phyloP scores from a whole-genome alignment of 2,113 vertebrate species.

The Perognathus longimembris region DNA sequence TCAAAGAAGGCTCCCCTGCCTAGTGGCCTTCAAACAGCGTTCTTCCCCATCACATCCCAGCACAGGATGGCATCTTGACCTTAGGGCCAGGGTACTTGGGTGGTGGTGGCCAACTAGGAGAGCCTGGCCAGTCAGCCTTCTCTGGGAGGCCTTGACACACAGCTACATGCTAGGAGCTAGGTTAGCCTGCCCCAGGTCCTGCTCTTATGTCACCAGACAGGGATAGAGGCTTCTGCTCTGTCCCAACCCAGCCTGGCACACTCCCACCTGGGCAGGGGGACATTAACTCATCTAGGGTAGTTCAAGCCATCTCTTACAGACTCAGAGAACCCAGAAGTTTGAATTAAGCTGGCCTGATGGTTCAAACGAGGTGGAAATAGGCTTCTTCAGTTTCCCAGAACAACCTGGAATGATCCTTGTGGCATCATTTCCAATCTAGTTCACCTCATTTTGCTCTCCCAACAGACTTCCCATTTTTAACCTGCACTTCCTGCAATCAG shows the following conservation, averaged over 20 bases:
- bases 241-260: neutral
- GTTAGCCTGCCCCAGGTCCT: neutral
- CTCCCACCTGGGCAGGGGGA: neutral
- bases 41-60: neutral
- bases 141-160: neutral
- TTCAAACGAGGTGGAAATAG: neutral
- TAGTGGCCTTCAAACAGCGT: neutral
- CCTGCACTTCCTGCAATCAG: neutral
- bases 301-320: neutral
- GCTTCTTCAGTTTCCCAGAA: neutral
- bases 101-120: neutral
- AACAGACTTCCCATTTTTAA: neutral
- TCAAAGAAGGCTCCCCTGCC: neutral
- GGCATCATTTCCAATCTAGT: neutral
- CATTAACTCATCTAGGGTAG: neutral
- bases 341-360: neutral
- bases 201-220: neutral
- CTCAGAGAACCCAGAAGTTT: neutral
- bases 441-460: neutral
- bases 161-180: neutral
- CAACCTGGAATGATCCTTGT: neutral
- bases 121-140: neutral
- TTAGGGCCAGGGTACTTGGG: neutral
- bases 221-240: neutral
- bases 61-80: neutral